A percentile compares a stretch with the other conserved stretches of the same genome.
Evolutionary conservation across 1,140 invertebrate genomes (phyloP).

Genomic region (Geopemphigus sp.): DNA sequence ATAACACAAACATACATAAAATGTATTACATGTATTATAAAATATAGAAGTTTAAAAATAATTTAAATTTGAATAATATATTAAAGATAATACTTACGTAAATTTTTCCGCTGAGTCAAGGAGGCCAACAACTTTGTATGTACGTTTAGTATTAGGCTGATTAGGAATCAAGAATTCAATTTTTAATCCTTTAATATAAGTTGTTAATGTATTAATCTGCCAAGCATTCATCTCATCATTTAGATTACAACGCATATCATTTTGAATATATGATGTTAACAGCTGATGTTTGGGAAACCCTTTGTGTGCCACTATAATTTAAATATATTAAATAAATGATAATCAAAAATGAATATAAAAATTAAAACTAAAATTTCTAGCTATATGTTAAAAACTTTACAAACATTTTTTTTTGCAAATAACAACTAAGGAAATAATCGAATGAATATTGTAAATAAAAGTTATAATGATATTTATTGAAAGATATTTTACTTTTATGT

Average conservation of each 20-base stretch:
- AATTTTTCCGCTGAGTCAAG: slow-evolving; percentile 48
- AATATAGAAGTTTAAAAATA: too few relatives aligned
- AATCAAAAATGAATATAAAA: too few relatives aligned
- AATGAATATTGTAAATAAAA: too few relatives aligned
- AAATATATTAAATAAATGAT: slow-evolving; percentile 17
- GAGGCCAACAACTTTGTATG: slow-evolving; percentile 60
- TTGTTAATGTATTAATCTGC: slow-evolving; percentile 8
- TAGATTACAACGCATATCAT: slow-evolving; percentile 31
- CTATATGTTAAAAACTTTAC: too few relatives aligned
- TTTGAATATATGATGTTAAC: background rate
- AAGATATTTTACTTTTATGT: too few relatives aligned
- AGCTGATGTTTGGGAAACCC: slow-evolving; percentile 61
- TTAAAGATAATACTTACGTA: background rate
- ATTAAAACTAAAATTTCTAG: too few relatives aligned
- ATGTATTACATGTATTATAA: too few relatives aligned
- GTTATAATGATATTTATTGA: too few relatives aligned
- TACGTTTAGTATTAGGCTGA: slow-evolving; percentile 55
- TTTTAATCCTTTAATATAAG: slow-evolving; percentile 54
- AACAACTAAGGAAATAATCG: too few relatives aligned
- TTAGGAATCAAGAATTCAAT: slow-evolving; percentile 59
- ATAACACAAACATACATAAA: too few relatives aligned
- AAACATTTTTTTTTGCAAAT: too few relatives aligned
- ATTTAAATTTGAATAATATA: too few relatives aligned
- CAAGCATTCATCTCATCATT: background rate
- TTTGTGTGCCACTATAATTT: slow-evolving; percentile 64